Conservation (phyloP, 2,113 vertebrate species). For the Myotis davidii region DNA sequence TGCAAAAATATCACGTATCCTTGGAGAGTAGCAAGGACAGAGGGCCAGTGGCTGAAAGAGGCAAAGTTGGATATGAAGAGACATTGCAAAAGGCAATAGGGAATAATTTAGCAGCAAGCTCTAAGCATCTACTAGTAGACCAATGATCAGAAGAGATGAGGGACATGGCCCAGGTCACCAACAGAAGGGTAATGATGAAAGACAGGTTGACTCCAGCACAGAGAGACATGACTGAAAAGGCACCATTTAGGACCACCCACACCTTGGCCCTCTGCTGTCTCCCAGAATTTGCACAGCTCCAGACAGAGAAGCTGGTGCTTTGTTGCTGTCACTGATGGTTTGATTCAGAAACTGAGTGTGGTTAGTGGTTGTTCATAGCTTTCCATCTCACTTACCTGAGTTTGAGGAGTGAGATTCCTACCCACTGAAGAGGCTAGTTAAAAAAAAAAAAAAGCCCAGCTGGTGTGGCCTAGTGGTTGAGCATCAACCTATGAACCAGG, state of each 20-base stretch:
- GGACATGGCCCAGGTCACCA: rapidly evolving
- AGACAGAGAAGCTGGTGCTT: neutral
- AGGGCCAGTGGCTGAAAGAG: neutral
- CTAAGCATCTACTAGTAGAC: neutral
- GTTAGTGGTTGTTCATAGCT: neutral
- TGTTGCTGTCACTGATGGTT: neutral
- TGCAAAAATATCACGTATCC: neutral
- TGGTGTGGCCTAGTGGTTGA: no score
- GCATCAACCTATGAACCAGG: no score
- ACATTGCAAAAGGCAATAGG: neutral
- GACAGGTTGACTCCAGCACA: neutral
- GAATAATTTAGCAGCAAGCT: neutral
- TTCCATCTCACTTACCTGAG: neutral
- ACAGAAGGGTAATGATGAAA: neutral
- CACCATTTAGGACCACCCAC: neutral
- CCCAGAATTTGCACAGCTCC: neutral
- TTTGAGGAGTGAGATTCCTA: neutral
- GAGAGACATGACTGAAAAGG: neutral
- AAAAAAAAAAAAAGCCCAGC: neutral
- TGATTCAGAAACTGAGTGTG: neutral
- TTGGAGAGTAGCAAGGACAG: neutral
- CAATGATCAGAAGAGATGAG: neutral
- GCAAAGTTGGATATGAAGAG: neutral
- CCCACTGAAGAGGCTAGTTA: neutral
- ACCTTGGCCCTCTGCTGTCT: no score